Conservation (phyloP, 1,140 invertebrate genomes). For the Calliopsis andreniformis region DNA sequence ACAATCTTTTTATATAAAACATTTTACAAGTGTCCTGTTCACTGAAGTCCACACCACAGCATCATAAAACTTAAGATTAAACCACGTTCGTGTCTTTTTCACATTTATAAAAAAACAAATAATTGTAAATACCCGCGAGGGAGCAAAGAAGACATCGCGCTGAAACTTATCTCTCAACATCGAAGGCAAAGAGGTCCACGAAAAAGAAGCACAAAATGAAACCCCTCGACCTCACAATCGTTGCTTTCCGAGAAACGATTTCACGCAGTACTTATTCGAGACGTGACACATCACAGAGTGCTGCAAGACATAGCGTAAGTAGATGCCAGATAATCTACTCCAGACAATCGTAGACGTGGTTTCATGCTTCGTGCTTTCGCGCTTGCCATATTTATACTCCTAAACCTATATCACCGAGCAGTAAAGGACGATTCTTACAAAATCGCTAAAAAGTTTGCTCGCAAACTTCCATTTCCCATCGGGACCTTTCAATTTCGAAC, state of each 20-base stretch:
- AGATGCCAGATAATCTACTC: neutral
- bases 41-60: no score
- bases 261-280: neutral
- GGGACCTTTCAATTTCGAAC: neutral
- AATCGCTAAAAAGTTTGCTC: neutral
- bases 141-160: no score
- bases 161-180: no score
- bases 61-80: no score
- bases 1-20: no score
- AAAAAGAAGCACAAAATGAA: neutral
- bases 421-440: neutral
- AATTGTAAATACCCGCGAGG: no score
- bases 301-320: neutral
- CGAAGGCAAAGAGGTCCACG: neutral
- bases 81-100: no score
- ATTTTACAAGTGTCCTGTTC: no score
- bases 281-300: neutral
- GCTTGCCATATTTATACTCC: neutral
- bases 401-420: neutral
- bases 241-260: neutral
- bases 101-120: no score
- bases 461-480: neutral
- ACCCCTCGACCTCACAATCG: neutral
- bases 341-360: neutral
- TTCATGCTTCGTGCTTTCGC: neutral